Evolutionary conservation across 2,113 vertebrate genomes (phyloP).

Genomic region (Carettochelys insculpta): DNA sequence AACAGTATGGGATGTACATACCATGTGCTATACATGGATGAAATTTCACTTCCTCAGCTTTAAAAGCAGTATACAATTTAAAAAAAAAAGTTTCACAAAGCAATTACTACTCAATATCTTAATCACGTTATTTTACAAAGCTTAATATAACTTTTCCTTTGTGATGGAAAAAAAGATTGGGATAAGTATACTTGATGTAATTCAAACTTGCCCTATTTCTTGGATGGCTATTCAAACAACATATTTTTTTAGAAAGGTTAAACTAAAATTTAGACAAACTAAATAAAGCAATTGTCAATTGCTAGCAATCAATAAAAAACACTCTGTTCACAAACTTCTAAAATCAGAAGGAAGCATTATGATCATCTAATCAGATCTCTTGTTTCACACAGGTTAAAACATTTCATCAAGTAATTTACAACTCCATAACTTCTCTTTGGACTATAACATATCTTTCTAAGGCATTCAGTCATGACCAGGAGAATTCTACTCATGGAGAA

Average conservation of each 20-base stretch:
- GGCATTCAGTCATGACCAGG: accelerated
- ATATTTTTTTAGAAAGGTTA: not conserved
- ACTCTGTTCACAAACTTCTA: not conserved
- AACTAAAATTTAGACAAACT: not conserved
- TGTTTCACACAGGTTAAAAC: not conserved
- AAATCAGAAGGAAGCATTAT: not conserved
- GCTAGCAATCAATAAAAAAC: not conserved
- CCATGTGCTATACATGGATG: not conserved
- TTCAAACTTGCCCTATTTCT: not conserved
- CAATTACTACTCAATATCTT: not conserved
- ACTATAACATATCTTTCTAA: not conserved
- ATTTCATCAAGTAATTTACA: not conserved
- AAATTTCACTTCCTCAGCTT: slow-evolving; percentile 29
- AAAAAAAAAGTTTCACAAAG: not conserved
- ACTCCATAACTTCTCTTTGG: not conserved
- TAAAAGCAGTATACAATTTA: not conserved
- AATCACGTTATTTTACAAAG: not conserved
- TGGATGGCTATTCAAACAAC: not conserved
- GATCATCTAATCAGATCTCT: not conserved
- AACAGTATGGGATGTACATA: slow-evolving; percentile 28
- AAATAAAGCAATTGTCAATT: not conserved
- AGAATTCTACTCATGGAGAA: not conserved
- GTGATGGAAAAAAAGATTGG: not conserved
- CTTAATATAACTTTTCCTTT: not conserved
- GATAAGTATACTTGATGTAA: not conserved